Base-by-base conservation (phyloP, 2,113 vertebrate genomes). In the Pelecanus crispus region DNA sequence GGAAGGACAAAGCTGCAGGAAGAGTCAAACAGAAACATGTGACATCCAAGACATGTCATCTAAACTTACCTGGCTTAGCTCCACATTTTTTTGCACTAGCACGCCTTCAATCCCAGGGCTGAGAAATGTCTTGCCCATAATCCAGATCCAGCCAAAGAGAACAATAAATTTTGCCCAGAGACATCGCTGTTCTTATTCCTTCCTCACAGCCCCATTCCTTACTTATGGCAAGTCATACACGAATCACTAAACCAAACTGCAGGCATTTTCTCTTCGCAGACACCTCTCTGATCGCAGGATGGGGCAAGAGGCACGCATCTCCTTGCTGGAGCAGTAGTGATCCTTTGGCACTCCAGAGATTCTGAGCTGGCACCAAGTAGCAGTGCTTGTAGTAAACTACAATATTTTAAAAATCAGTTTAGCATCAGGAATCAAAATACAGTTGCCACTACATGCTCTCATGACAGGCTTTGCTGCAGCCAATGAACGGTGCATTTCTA, bases 91-190 rank as follows among this genome's bases (percentile, higher is more conserved):
- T 75, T 67, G 40, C 47, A 67, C 26, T 45, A 71, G 74, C 32
- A 68, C 0, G 0, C 14, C 68, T 70, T 74, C 78, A 81, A 1
- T n/a, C 29, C 38, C 66, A 59, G 15, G 6, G 8, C 2, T 77
- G 70, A 75, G 52, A 94, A 92, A 88, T 0, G 0, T 50, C 29
- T 25, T 85, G 66, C 25, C 55, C 9, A 0, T 42, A 71, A 87
- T 34, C 5, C 56, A 87, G 55, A 85, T 9, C 8, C 8, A 53
- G 73, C 73, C 14, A 65, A 52, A 74, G 26, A 17, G 49, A 63
- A 47, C 17, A 63, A 56, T 25, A 26, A 42, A 58, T 58, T 75
- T n/a, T 85, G n/a, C 40, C 45, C 1, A n/a, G n/a, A 87, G 24
- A 53, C 31, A 56, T 5, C 8, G 2, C 42, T 68, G 17, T 2